Percentiles rank a stretch among this genome's conserved stretches.
These are phyloP conservation scores for Echinops telfairi DNA, from an alignment of 2,113 vertebrate species.

Conservation along the genomic window DNA sequence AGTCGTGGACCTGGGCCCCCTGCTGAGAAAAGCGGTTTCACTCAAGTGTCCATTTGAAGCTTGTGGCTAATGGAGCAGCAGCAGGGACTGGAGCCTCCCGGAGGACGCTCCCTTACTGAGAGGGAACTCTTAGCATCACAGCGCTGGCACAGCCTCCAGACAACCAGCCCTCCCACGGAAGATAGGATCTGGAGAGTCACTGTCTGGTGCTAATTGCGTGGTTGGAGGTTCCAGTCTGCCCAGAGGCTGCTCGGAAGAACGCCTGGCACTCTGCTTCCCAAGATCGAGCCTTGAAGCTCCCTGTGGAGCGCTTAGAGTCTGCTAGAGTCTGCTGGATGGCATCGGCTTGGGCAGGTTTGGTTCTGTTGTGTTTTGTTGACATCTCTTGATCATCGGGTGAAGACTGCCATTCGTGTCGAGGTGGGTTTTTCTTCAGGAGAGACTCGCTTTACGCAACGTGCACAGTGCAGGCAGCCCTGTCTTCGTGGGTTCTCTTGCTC, in stretches of 20 bases:
- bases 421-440: not conserved
- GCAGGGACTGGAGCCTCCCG: not conserved
- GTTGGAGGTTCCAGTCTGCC: not conserved
- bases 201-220: not conserved
- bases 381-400: too few relatives aligned
- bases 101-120: not conserved
- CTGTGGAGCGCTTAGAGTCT: not conserved
- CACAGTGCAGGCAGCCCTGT: not conserved
- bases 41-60: not conserved
- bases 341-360: too few relatives aligned
- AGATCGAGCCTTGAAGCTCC: not conserved
- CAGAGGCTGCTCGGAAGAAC: not conserved
- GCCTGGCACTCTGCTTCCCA: not conserved
- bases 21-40: not conserved
- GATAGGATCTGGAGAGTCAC: too few relatives aligned
- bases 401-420: not conserved
- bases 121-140: not conserved
- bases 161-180: not conserved
- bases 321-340: not conserved
- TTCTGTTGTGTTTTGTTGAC: too few relatives aligned
- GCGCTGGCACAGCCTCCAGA: not conserved
- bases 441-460: rapidly evolving
- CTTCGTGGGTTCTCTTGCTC: not conserved
- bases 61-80: not conserved
- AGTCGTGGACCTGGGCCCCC: not conserved